Conservation (phyloP, 2,797 vertebrate species). For the Gymnocypris eckloni region DNA sequence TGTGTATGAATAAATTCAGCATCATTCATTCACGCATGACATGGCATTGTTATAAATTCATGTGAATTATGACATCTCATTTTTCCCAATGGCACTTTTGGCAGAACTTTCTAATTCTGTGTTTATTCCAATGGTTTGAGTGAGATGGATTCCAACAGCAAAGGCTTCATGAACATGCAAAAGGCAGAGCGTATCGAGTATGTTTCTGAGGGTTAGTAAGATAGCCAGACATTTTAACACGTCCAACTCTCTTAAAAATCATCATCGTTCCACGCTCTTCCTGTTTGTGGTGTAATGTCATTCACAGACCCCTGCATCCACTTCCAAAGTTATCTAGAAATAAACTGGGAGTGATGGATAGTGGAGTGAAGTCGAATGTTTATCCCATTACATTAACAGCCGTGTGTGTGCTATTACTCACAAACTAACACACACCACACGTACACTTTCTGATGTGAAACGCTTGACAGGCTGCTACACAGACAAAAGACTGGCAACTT, state of each 20-base stretch:
- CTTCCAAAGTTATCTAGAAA: slow-evolving; percentile 6
- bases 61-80: slow-evolving; percentile 54
- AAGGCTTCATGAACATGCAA: slow-evolving; percentile 60
- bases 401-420: background rate
- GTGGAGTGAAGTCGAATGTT: slow-evolving; percentile 14
- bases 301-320: slow-evolving; percentile 10
- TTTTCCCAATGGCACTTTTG: slow-evolving; percentile 46
- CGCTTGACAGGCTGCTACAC: background rate
- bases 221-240: slow-evolving; percentile 16
- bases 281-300: slow-evolving; percentile 24
- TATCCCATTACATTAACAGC: slow-evolving; percentile 13
- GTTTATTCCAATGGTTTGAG: slow-evolving; percentile 73
- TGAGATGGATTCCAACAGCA: slow-evolving; percentile 66
- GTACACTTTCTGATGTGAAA: background rate
- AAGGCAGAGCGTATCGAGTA: slow-evolving; percentile 22
- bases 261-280: slow-evolving; percentile 9
- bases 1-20: slow-evolving; percentile 60
- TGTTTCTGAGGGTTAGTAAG: background rate
- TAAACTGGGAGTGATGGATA: slow-evolving; percentile 25
- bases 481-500: background rate
- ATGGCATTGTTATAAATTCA: slow-evolving; percentile 62
- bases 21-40: slow-evolving; percentile 61
- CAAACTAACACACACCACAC: background rate
- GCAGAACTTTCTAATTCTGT: slow-evolving; percentile 63
- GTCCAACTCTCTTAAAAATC: slow-evolving; percentile 27